These are phyloP conservation scores for Nerophis ophidion DNA, from an alignment of 2,113 vertebrate species.

Conservation along the genomic window DNA sequence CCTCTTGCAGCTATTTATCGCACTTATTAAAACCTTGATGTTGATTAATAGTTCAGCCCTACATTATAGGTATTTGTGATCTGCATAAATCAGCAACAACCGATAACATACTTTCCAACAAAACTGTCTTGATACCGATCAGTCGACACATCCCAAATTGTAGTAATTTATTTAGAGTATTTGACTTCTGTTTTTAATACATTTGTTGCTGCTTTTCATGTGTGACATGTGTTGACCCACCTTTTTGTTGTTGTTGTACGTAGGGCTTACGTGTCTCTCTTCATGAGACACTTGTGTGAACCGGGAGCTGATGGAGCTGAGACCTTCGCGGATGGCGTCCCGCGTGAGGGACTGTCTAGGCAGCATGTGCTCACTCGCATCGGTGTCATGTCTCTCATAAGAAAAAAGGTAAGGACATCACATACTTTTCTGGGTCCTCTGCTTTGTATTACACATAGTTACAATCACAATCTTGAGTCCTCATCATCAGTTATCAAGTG, in stretches of 20 bases:
- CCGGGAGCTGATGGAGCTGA: slow-evolving; percentile 95
- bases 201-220: background rate
- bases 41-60: no score
- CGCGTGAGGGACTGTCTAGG: slow-evolving; percentile 90
- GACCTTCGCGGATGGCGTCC: slow-evolving; percentile 95
- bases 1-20: no score
- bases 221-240: background rate
- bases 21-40: no score
- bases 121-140: no score
- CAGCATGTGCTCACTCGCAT: slow-evolving; percentile 97
- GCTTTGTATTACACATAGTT: no score
- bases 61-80: no score
- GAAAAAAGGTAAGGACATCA: slow-evolving; percentile 81
- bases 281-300: slow-evolving; percentile 97
- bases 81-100: no score
- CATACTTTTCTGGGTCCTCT: background rate
- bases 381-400: slow-evolving; percentile 97
- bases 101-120: no score
- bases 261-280: slow-evolving; percentile 94
- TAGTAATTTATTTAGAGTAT: no score
- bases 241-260: background rate
- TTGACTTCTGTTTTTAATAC: no score
- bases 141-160: no score
- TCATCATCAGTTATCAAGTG: background rate
- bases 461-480: no score